phyloP scores from a whole-genome alignment of 2,888 invertebrate genomes.

The Drosophila kuntzei region DNA sequence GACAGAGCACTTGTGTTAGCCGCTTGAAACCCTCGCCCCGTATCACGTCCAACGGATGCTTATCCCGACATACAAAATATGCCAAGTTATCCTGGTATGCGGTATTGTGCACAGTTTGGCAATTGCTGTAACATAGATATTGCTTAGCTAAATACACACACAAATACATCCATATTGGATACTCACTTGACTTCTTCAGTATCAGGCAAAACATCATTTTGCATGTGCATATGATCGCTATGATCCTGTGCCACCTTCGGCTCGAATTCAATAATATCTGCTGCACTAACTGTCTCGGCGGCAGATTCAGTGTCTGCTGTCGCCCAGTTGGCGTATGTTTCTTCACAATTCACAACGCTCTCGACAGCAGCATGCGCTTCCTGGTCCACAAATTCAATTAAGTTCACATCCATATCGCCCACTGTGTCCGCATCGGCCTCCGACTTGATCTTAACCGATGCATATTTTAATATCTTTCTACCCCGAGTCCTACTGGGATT shows the following conservation, averaged over 20 bases:
- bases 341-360: constrained; percentile 43
- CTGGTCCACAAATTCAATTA: constrained; percentile 51
- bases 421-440: constrained; percentile 10
- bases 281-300: constrained; percentile 46
- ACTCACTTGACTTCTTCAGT: constrained; percentile 18
- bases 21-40: constrained; percentile 53
- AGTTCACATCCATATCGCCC: constrained; percentile 30
- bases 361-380: constrained; percentile 36
- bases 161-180: background rate
- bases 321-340: constrained; percentile 41
- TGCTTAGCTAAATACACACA: background rate
- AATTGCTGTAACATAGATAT: constrained; percentile 22
- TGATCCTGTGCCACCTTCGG: constrained; percentile 45
- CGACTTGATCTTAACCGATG: constrained; percentile 32
- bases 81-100: constrained; percentile 35
- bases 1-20: constrained; percentile 34
- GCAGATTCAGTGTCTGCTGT: constrained; percentile 43
- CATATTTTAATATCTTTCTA: constrained; percentile 29
- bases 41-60: constrained; percentile 41
- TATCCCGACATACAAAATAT: constrained; percentile 58
- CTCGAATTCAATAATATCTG: constrained; percentile 62
- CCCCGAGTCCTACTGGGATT: constrained; percentile 22
- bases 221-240: constrained; percentile 25
- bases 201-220: constrained; percentile 19
- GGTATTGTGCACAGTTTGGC: constrained; percentile 1